phyloP scores from a whole-genome alignment of 1,140 invertebrate genomes.

The Caenorhabditis brenneri region DNA sequence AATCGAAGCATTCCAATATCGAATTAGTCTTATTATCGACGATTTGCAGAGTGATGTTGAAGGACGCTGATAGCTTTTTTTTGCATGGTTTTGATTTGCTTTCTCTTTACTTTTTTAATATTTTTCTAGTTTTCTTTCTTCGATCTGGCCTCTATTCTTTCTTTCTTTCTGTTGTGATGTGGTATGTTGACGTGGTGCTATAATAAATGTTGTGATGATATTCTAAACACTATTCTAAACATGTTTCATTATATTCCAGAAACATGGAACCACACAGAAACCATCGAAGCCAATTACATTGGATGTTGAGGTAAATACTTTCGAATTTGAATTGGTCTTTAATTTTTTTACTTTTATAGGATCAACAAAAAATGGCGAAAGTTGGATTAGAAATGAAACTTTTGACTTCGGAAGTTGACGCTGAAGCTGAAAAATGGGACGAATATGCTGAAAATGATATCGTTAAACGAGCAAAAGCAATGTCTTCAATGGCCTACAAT shows the following conservation, averaged over 20 bases:
- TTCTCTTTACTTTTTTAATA: conserved; percentile 43
- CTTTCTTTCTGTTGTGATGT: not conserved
- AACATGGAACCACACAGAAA: conserved; percentile 93
- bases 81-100: not conserved
- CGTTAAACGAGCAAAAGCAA: conserved; percentile 94
- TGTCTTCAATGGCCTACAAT: conserved; percentile 95
- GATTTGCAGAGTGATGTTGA: conserved; percentile 59
- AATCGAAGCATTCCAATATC: conserved; percentile 61
- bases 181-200: conserved; percentile 37
- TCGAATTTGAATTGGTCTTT: not conserved
- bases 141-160: not conserved
- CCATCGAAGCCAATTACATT: conserved; percentile 87
- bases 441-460: conserved; percentile 76
- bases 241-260: conserved; percentile 75
- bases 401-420: conserved; percentile 93
- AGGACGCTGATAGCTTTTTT: conserved; percentile 42
- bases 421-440: conserved; percentile 94
- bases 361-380: conserved; percentile 96
- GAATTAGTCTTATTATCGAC: conserved; percentile 67
- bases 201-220: conserved; percentile 34
- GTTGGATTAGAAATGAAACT: conserved; percentile 95
- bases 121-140: conserved; percentile 26
- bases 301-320: conserved; percentile 79
- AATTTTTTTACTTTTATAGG: conserved; percentile 72
- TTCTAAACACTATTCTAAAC: conserved; percentile 36